These are phyloP conservation scores for Pseudopipra pipra DNA, from an alignment of 2,113 vertebrate genomes.

Conservation along the genomic window DNA sequence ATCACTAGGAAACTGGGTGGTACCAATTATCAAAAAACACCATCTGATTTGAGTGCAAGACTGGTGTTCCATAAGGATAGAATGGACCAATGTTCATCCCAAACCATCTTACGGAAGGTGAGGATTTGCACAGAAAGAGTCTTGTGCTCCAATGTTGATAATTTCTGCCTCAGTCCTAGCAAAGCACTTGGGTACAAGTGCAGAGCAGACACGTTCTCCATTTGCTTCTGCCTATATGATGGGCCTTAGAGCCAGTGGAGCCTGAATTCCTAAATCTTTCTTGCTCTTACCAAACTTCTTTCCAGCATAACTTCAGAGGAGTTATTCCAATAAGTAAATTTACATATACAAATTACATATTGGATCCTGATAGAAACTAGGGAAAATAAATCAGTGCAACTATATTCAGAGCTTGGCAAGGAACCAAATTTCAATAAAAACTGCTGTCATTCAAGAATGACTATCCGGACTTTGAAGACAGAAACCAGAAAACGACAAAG, in stretches of 20 bases:
- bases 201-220: neutral
- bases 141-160: neutral
- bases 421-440: neutral
- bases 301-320: neutral
- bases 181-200: accelerated
- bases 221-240: neutral
- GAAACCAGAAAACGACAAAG: neutral
- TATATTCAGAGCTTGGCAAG: neutral
- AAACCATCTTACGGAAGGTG: accelerated
- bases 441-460: neutral
- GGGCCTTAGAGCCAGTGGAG: neutral
- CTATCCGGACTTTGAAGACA: neutral
- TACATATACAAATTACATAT: neutral
- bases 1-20: neutral
- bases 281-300: neutral
- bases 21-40: neutral
- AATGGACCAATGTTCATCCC: neutral
- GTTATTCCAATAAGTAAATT: neutral
- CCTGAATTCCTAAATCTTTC: neutral
- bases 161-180: neutral
- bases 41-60: neutral
- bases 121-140: neutral
- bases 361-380: neutral
- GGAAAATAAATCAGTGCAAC: neutral
- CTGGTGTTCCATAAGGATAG: accelerated